Percentiles rank a stretch among this genome's conserved stretches.
Evolutionary conservation across 2,888 invertebrate species (phyloP).

Genomic region (Hirtodrosophila confusa): DNA sequence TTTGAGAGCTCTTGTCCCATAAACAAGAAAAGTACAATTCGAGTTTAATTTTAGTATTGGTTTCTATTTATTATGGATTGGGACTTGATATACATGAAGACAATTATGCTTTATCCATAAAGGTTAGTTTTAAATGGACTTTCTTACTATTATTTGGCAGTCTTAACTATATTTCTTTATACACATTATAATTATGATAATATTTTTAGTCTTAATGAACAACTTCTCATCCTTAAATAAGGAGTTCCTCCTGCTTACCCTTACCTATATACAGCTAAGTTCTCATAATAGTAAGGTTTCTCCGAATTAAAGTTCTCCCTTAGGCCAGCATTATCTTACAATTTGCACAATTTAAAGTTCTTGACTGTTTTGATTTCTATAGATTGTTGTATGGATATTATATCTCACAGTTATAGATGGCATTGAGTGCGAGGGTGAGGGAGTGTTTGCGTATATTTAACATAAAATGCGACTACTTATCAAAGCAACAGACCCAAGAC

Average conservation of each 20-base stretch:
- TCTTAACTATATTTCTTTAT: no score
- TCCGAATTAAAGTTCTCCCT: neutral
- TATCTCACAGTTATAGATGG: neutral
- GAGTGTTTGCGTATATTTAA: constrained; percentile 39
- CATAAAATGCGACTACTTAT: constrained; percentile 46
- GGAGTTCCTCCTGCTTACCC: no score
- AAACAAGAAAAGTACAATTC: neutral
- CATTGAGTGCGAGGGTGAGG: constrained; percentile 9
- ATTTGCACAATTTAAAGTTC: constrained; percentile 4
- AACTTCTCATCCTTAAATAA: no score
- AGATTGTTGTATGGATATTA: neutral
- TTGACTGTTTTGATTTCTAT: constrained; percentile 3
- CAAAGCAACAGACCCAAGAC: constrained; percentile 4
- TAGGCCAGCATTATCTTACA: neutral
- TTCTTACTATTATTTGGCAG: no score
- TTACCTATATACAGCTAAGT: no score
- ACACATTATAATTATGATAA: no score
- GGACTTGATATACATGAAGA: no score
- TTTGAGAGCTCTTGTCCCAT: neutral
- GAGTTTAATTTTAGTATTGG: neutral
- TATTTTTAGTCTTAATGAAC: no score
- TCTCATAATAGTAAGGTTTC: no score
- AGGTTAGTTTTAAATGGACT: no score
- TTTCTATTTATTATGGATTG: no score
- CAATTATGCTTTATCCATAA: no score